Percentiles rank a stretch among this genome's conserved stretches.
phyloP scores from a whole-genome alignment of 2,888 invertebrate genomes.

The Galerucella pusilla region DNA sequence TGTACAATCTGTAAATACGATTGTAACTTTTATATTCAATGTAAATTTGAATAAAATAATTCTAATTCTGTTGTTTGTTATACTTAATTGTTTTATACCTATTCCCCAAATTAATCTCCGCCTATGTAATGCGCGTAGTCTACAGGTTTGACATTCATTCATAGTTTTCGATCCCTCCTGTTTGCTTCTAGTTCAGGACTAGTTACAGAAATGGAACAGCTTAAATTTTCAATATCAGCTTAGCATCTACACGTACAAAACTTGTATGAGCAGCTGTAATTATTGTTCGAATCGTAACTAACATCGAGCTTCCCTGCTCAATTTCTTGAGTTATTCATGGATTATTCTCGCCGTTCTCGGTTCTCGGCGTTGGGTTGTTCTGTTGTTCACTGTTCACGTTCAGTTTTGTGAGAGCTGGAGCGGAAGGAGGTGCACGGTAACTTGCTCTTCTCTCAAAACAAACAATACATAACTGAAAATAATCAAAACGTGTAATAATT shows the following conservation, averaged over 20 bases:
- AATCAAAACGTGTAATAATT: constrained; percentile 6
- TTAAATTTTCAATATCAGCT: background rate
- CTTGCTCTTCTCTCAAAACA: constrained; percentile 23
- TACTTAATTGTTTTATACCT: background rate
- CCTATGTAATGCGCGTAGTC: constrained; percentile 7
- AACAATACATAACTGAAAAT: constrained; percentile 21
- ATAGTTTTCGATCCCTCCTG: background rate
- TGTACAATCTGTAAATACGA: background rate
- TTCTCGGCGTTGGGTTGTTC: background rate
- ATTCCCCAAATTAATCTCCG: background rate
- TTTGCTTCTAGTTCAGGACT: background rate
- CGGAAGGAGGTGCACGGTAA: constrained; percentile 11
- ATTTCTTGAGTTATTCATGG: background rate
- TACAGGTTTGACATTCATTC: constrained; percentile 12
- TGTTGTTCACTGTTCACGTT: background rate
- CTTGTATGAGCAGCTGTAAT: background rate
- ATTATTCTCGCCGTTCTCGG: background rate
- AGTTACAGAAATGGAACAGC: background rate
- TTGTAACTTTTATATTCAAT: constrained; percentile 1
- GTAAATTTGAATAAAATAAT: background rate
- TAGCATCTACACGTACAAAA: background rate
- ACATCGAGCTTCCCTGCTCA: background rate
- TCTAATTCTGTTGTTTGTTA: background rate
- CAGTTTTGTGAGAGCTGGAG: constrained; percentile 23
- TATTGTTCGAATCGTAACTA: background rate